Conservation (phyloP, 2,888 invertebrate genomes). For the Scaptomyza cyrtandrae region DNA sequence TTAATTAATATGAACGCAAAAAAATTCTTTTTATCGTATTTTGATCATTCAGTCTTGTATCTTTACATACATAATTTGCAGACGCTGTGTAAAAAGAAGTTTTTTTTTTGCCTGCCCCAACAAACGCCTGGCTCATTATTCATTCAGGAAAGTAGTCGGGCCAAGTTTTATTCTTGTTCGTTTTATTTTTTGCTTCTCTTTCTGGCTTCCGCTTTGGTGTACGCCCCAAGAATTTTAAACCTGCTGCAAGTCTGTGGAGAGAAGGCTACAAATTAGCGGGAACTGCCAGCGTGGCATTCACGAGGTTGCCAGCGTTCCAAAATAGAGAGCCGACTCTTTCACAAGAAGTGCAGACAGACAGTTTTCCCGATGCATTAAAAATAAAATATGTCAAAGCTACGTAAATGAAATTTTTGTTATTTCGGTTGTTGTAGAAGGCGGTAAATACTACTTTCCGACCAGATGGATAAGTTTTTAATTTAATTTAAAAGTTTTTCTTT, state of each 20-base stretch:
- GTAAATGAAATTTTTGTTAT: conserved; percentile 59
- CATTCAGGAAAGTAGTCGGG: conserved; percentile 66
- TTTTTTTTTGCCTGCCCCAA: conserved; percentile 35
- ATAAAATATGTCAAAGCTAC: conserved; percentile 63
- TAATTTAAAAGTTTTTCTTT: conserved; percentile 6
- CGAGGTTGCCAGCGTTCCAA: conserved; percentile 35
- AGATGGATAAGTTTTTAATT: conserved; percentile 11
- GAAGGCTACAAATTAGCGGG: conserved; percentile 72
- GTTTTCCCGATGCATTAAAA: conserved; percentile 49
- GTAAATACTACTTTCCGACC: conserved; percentile 23
- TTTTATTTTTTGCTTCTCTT: conserved; percentile 32
- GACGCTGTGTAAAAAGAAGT: conserved; percentile 3
- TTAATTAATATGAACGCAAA: not conserved
- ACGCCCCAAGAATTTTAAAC: conserved; percentile 67
- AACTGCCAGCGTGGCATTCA: conserved; percentile 65
- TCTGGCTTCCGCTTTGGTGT: conserved; percentile 63
- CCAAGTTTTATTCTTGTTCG: conserved; percentile 40
- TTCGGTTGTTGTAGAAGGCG: conserved; percentile 22
- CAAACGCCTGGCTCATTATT: conserved; percentile 67
- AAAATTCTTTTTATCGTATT: not conserved
- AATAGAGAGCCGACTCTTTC: conserved; percentile 47
- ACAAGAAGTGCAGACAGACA: conserved; percentile 63
- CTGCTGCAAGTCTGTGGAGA: conserved; percentile 25
- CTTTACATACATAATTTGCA: not conserved
- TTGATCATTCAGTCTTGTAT: not conserved